A percentile compares a stretch with the other conserved stretches of the same genome.
Conservation (phyloP, 2,888 invertebrate species). For the Drosophila putrida region DNA sequence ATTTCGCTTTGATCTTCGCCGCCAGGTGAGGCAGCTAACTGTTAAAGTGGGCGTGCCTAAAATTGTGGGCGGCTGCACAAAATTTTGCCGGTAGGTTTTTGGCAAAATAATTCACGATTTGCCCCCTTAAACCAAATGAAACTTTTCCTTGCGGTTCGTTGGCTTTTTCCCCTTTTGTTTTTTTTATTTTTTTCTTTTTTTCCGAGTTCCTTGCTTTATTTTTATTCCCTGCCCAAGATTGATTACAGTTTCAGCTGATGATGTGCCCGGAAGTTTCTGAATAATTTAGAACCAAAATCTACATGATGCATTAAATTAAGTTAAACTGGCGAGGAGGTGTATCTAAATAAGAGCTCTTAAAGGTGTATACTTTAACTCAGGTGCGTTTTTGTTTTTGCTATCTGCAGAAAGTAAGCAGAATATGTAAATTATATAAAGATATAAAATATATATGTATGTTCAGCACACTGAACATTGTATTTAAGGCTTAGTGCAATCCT, state of each 20-base stretch:
- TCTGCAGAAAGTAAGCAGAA: background rate
- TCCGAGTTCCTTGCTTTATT: conserved; percentile 11
- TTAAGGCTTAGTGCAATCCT: too few relatives aligned
- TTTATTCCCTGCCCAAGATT: conserved; percentile 42
- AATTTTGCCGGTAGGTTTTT: conserved; percentile 66
- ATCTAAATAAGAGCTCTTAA: conserved; percentile 2
- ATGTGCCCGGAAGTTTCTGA: conserved; percentile 50
- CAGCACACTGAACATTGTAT: too few relatives aligned
- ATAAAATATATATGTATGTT: too few relatives aligned
- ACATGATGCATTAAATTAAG: conserved; percentile 38
- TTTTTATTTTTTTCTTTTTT: background rate
- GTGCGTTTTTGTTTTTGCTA: too few relatives aligned
- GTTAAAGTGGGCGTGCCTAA: conserved; percentile 21
- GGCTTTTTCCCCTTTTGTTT: conserved; percentile 32
- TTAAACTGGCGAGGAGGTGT: conserved; percentile 10
- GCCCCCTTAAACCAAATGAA: conserved; percentile 41
- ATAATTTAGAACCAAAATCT: conserved; percentile 33
- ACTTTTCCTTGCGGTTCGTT: conserved; percentile 58
- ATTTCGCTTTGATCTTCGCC: conserved; percentile 76
- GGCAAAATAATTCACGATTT: conserved; percentile 64
- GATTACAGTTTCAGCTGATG: conserved; percentile 55
- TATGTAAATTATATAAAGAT: background rate
- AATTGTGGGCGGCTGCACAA: conserved; percentile 60
- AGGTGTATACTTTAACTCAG: background rate
- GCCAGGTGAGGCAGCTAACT: conserved; percentile 22